Evolutionary conservation across 1,140 invertebrate genomes (phyloP), one percentile per base, ranked within the genome.

Genomic region (Oscheius sp.): DNA sequence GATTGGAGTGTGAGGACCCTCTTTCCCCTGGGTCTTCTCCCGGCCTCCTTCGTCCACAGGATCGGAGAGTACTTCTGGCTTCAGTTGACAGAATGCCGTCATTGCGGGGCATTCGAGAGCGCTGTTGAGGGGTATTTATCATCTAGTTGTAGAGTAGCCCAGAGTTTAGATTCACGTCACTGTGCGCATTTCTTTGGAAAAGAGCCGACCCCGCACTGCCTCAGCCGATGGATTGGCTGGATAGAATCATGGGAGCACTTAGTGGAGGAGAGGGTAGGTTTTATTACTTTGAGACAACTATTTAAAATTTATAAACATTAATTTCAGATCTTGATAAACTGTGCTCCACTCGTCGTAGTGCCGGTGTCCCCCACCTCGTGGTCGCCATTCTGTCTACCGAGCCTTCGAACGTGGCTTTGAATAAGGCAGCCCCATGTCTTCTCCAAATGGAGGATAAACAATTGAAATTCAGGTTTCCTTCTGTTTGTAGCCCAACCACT

Each of bases 321-420:
- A 4, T 73, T 79, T 81, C 42, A 79, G 80, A 81, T 58, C 62
- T 46, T 10, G 58, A 70, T 10, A 74, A 70, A 13, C 61, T 81
- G 26, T 81, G 80, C 49, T 69, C 75, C 0, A 82, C 80, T 13
- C 62, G 80, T 0, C 35, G 80, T 29, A 81, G 79, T 52, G 80
- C 80, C 15, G 80, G 80, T 31, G 63, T 81, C 20, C 80, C 80
- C n/a, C 75, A 81, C 64, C 68, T 81, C 15, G 68, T 82, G 20
- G 55, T 32, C 13, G 49, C 77, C n/a, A 66, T 81, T 35, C 63
- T 81, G 7, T 42, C 61, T 2, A 79, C 81, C 15, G 75, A 81
- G 38, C 76, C 77, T 15, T 13, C 32, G 3, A 49, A 49, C n/a
- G 20, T 64, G 32, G 34, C 58, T 38, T 61, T 80, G 15, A 46